Conservation (phyloP, 2,888 invertebrate genomes). For the Epicampocera succincta region DNA sequence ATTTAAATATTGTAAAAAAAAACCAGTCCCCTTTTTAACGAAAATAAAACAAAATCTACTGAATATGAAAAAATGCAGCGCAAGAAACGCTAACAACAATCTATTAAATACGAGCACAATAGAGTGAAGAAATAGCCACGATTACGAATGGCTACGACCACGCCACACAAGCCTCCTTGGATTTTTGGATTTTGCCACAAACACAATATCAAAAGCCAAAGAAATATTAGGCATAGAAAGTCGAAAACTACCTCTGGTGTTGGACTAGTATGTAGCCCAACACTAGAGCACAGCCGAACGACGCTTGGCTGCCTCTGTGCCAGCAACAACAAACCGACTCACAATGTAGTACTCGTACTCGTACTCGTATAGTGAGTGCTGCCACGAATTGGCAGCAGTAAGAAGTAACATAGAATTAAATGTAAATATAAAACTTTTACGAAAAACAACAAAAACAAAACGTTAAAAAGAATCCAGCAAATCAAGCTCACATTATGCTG, state of each 20-base stretch:
- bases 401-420: slow-evolving; percentile 47
- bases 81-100: slow-evolving; percentile 48
- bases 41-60: neutral
- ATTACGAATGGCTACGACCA: slow-evolving; percentile 54
- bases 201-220: slow-evolving; percentile 9
- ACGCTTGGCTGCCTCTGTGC: slow-evolving; percentile 25
- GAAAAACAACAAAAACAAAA: slow-evolving; percentile 25
- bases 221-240: slow-evolving; percentile 38
- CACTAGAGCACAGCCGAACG: slow-evolving; percentile 15
- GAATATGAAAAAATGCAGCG: slow-evolving; percentile 19
- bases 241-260: slow-evolving; percentile 4
- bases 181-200: slow-evolving; percentile 37
- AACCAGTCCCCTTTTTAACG: slow-evolving; percentile 57
- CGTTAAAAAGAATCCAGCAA: slow-evolving; percentile 77
- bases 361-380: no score
- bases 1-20: slow-evolving; percentile 51
- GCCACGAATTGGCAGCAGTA: slow-evolving; percentile 20
- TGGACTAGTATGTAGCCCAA: neutral
- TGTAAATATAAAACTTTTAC: slow-evolving; percentile 42
- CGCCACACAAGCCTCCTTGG: slow-evolving; percentile 59
- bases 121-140: slow-evolving; percentile 43
- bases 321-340: slow-evolving; percentile 39
- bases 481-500: slow-evolving; percentile 80
- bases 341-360: no score
- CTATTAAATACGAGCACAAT: slow-evolving; percentile 20